Conservation (phyloP, 2,888 invertebrate genomes). For the Sphinx pinastri region DNA sequence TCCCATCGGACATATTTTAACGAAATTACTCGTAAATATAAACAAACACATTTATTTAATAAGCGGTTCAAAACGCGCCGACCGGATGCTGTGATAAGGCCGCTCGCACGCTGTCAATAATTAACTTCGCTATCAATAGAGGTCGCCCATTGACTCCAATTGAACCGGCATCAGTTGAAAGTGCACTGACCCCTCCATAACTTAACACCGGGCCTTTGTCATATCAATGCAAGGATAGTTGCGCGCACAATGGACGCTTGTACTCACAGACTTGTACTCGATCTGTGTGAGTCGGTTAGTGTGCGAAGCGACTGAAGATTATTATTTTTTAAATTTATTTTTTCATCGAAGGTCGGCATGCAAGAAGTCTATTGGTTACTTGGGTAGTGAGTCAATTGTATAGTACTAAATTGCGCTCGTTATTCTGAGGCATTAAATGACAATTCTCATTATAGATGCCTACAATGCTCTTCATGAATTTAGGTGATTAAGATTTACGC, state of each 20-base stretch:
- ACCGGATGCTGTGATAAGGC: constrained; percentile 20
- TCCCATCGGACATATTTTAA: too few relatives aligned
- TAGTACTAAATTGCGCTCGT: too few relatives aligned
- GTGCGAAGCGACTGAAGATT: neutral
- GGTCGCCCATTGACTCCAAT: constrained; percentile 22
- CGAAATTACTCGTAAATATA: too few relatives aligned
- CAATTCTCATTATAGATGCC: too few relatives aligned
- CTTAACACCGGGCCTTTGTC: constrained; percentile 11
- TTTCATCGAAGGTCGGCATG: neutral
- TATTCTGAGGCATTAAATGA: too few relatives aligned
- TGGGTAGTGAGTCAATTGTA: too few relatives aligned
- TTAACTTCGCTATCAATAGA: constrained; percentile 17
- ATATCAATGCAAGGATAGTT: neutral
- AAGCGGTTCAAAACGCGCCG: neutral
- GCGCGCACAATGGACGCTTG: neutral
- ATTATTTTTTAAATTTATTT: neutral
- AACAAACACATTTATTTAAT: too few relatives aligned
- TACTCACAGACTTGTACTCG: neutral
- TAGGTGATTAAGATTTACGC: too few relatives aligned
- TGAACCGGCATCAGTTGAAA: constrained; percentile 18
- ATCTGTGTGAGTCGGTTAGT: neutral
- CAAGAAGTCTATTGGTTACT: too few relatives aligned
- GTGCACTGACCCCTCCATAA: constrained; percentile 19
- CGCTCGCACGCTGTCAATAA: constrained; percentile 1
- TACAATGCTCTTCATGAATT: too few relatives aligned